These are phyloP conservation scores for Eurytoma adleriae DNA, from an alignment of 2,888 invertebrate species.

Conservation along the genomic window DNA sequence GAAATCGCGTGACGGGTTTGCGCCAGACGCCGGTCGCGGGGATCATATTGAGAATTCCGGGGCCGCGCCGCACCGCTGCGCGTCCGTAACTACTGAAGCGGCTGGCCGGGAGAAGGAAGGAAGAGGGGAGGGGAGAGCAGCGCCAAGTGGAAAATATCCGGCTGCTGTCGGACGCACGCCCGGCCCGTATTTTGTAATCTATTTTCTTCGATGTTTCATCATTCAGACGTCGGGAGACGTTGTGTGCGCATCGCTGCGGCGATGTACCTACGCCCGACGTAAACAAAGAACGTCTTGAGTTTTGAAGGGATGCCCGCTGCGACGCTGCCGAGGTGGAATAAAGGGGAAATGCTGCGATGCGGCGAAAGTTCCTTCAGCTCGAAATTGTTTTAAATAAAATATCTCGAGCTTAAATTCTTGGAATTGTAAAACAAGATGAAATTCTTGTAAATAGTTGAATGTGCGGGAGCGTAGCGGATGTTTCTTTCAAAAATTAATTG, in stretches of 20 bases:
- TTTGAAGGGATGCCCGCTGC: neutral
- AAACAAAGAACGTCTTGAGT: conserved; percentile 4
- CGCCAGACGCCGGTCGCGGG: conserved; percentile 62
- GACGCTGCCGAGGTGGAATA: neutral
- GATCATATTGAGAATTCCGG: conserved; percentile 65
- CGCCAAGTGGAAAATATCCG: conserved; percentile 45
- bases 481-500: no score
- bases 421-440: no score
- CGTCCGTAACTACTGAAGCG: conserved; percentile 21
- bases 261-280: conserved; percentile 1
- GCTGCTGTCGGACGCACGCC: conserved; percentile 23
- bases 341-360: neutral
- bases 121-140: neutral
- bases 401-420: no score
- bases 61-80: neutral
- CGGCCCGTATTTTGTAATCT: neutral
- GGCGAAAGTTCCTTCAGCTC: neutral
- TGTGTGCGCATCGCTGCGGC: conserved; percentile 5
- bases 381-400: neutral
- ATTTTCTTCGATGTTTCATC: neutral
- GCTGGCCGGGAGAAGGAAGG: neutral
- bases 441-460: no score
- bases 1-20: conserved; percentile 65
- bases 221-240: neutral
- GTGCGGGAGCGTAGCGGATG: no score